Evolutionary conservation across 2,888 invertebrate species (phyloP).

Genomic region (Incurvaria masculella): DNA sequence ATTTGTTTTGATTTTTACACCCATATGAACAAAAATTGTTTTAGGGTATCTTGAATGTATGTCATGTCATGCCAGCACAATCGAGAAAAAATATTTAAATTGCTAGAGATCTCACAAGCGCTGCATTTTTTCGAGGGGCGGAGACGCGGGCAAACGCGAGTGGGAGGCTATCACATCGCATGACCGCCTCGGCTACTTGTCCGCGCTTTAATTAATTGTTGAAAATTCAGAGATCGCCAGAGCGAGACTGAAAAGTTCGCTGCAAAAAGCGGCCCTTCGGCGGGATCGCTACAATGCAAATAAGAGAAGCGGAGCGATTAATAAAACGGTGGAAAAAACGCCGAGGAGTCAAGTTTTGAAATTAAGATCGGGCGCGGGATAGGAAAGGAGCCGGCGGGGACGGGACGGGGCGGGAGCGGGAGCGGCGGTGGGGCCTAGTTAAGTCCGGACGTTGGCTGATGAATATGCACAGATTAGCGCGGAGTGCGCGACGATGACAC

Average conservation of each 20-base stretch:
- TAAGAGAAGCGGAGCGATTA: background rate
- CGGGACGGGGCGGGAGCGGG: too few species aligned
- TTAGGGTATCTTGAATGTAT: too few species aligned
- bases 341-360: background rate
- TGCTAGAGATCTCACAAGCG: too few species aligned
- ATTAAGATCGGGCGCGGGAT: background rate
- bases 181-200: too few species aligned
- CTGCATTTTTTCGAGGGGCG: too few species aligned
- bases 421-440: background rate
- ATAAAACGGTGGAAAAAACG: background rate
- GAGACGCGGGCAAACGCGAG: too few species aligned
- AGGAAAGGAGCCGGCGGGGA: too few species aligned
- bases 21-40: too few species aligned
- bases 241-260: background rate
- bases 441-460: background rate
- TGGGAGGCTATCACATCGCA: too few species aligned
- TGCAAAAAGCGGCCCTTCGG: background rate
- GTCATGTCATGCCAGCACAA: too few species aligned
- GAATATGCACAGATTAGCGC: background rate
- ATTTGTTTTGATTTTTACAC: too few species aligned
- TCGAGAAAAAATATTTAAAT: too few species aligned
- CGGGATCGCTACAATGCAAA: background rate
- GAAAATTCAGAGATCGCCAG: background rate
- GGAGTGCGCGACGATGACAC: background rate
- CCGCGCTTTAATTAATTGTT: background rate